phyloP scores from a whole-genome alignment of 2,113 vertebrate species.

The Eptesicus fuscus region DNA sequence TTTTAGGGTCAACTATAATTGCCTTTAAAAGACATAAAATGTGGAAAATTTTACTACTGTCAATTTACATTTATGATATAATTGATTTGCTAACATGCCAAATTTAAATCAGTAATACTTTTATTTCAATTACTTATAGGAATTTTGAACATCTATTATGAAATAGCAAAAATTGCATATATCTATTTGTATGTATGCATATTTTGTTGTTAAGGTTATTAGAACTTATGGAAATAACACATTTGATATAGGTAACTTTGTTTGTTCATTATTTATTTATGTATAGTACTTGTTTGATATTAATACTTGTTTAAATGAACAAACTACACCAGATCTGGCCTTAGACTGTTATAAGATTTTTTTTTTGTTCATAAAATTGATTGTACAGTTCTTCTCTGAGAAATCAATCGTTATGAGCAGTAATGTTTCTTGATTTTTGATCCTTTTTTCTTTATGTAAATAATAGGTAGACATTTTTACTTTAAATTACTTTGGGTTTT shows the following conservation, averaged over 20 bases:
- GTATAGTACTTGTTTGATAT: neutral
- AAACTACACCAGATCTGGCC: neutral
- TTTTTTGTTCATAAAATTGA: neutral
- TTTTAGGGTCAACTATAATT: neutral
- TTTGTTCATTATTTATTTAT: neutral
- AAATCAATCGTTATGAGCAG: neutral
- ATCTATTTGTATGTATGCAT: neutral
- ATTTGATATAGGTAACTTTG: neutral
- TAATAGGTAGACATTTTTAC: neutral
- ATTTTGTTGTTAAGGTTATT: neutral
- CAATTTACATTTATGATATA: neutral
- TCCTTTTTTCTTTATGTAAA: neutral
- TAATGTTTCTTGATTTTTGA: neutral
- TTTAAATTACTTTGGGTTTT: neutral
- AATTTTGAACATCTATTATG: neutral
- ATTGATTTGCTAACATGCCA: neutral
- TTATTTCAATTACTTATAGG: neutral
- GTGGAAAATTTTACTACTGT: neutral
- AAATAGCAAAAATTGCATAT: slow-evolving; percentile 10
- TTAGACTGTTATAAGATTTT: neutral
- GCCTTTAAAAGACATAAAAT: neutral
- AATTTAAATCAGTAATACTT: neutral
- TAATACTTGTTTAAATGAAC: neutral
- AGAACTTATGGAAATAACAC: neutral
- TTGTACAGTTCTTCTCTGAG: neutral